A percentile compares a stretch with the other conserved stretches of the same genome.
phyloP scores from a whole-genome alignment of 2,113 vertebrate genomes.

The Macroglossus sobrinus region DNA sequence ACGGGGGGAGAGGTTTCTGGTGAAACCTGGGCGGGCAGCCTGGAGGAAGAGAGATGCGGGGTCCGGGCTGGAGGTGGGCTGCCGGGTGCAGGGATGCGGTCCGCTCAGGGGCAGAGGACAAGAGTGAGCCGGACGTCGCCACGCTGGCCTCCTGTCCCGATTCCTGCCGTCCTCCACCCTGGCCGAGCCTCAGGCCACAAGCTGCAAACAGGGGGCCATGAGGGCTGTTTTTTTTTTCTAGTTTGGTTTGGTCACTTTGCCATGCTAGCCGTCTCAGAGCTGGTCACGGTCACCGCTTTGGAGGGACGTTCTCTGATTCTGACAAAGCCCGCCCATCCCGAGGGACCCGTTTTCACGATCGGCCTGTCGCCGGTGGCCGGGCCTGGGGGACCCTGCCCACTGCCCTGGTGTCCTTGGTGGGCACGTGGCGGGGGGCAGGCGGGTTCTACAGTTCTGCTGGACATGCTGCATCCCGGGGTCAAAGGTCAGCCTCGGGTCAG shows the following conservation, averaged over 20 bases:
- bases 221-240: not conserved
- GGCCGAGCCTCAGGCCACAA: not conserved
- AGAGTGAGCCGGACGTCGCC: not conserved
- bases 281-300: not conserved
- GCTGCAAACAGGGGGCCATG: not conserved
- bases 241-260: not conserved
- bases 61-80: not conserved
- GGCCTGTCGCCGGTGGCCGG: not conserved
- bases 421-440: not conserved
- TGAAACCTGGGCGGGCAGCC: not conserved
- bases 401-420: too few relatives aligned
- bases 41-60: too few relatives aligned
- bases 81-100: not conserved
- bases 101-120: not conserved
- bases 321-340: not conserved
- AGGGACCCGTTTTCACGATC: not conserved
- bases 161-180: not conserved
- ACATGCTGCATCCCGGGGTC: not conserved
- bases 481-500: not conserved
- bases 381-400: too few relatives aligned
- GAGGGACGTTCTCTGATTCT: not conserved
- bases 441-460: too few relatives aligned
- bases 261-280: not conserved
- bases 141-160: not conserved
- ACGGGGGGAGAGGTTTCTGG: not conserved